Conservation (phyloP, 1,140 invertebrate species). For the Macrosteles quadrilineatus region DNA sequence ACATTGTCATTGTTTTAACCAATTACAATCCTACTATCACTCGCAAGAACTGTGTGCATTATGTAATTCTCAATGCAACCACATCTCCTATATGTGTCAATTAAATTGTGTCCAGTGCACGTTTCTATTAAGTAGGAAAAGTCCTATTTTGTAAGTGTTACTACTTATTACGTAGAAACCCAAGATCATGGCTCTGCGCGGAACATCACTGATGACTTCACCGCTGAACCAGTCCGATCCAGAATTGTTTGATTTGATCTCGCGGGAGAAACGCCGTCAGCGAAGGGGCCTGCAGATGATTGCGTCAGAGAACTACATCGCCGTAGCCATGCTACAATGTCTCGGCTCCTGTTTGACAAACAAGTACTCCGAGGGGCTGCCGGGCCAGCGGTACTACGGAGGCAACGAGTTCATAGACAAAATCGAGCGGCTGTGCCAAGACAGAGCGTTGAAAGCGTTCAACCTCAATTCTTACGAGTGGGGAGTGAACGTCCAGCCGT, state of each 20-base stretch:
- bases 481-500: conserved; percentile 98
- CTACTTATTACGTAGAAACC: no score
- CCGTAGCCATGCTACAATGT: conserved; percentile 86
- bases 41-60: no score
- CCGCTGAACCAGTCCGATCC: conserved; percentile 76
- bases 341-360: conserved; percentile 93
- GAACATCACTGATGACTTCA: neutral
- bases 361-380: conserved; percentile 97
- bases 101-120: no score
- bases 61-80: no score
- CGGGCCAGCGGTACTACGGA: conserved; percentile 89
- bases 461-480: conserved; percentile 80
- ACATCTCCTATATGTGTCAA: no score
- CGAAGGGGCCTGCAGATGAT: conserved; percentile 88
- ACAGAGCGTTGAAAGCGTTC: conserved; percentile 83
- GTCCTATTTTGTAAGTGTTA: no score
- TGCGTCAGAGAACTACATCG: conserved; percentile 97
- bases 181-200: no score
- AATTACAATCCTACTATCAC: no score
- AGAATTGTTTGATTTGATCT: conserved; percentile 80
- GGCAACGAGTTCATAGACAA: conserved; percentile 97
- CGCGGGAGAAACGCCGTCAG: conserved; percentile 88
- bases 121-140: no score
- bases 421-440: conserved; percentile 87
- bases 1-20: no score